These are phyloP conservation scores for Clamator glandarius DNA, from an alignment of 2,797 vertebrate genomes.

Conservation along the genomic window DNA sequence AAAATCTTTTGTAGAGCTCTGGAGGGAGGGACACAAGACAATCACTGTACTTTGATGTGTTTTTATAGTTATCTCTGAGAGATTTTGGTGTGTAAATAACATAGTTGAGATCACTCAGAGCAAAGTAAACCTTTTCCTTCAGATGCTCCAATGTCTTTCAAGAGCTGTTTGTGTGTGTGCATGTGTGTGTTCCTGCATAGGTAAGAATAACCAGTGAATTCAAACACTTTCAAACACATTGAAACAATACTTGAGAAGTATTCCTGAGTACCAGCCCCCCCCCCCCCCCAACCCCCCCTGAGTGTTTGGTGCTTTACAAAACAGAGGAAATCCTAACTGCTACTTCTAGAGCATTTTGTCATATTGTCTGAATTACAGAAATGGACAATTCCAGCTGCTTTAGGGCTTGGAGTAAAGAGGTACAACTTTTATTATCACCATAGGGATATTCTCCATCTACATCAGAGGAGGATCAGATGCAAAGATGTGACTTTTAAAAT, in stretches of 20 bases:
- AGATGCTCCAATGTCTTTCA: slow-evolving; percentile 43
- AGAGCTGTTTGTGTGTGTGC: slow-evolving; percentile 5
- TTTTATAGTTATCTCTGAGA: slow-evolving; percentile 51
- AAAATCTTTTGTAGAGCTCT: slow-evolving; percentile 4
- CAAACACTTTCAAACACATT: slow-evolving; percentile 13
- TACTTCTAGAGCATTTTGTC: not conserved
- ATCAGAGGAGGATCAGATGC: not conserved
- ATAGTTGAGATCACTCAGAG: slow-evolving; percentile 36
- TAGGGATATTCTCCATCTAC: not conserved
- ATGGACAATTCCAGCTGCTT: not conserved
- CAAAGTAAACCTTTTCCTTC: slow-evolving; percentile 49
- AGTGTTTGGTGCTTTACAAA: not conserved
- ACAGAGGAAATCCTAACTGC: not conserved
- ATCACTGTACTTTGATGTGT: slow-evolving; percentile 26
- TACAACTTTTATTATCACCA: not conserved
- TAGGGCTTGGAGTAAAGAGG: not conserved
- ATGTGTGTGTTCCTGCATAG: slow-evolving; percentile 2
- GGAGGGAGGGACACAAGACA: not conserved
- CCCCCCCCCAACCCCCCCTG: too few species aligned
- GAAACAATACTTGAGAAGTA: not conserved
- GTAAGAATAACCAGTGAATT: slow-evolving; percentile 5
- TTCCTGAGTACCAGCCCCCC: not conserved
- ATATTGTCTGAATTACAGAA: not conserved
- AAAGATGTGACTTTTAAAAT: not conserved
- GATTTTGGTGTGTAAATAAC: slow-evolving; percentile 59